Percentiles rank a stretch among this genome's conserved stretches.
phyloP scores from a whole-genome alignment of 2,888 invertebrate species.

The Onthophagus sagittarius region DNA sequence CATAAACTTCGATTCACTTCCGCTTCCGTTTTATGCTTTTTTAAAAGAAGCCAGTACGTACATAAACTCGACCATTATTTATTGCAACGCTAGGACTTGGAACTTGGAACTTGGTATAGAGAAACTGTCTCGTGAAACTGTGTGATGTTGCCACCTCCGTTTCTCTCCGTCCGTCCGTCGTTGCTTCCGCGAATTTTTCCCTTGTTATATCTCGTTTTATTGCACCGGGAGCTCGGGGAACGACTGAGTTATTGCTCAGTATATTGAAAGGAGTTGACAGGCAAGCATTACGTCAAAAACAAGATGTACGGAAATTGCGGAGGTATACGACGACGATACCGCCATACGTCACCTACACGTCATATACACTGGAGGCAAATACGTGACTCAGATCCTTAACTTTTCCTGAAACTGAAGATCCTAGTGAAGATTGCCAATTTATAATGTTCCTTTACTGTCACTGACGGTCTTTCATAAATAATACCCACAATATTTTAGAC shows the following conservation, averaged over 20 bases:
- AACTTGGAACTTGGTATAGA: background rate
- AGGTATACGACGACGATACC: background rate
- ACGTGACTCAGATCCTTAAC: background rate
- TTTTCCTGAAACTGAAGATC: background rate
- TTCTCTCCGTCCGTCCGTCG: background rate
- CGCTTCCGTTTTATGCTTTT: slow-evolving; percentile 3
- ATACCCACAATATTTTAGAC: too few relatives aligned
- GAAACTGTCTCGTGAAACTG: background rate
- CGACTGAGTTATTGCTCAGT: background rate
- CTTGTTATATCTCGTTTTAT: background rate
- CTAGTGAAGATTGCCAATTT: background rate
- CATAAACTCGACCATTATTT: slow-evolving; percentile 4
- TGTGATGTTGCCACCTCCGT: background rate
- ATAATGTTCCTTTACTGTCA: background rate
- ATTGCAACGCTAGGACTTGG: slow-evolving; percentile 1
- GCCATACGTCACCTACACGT: background rate
- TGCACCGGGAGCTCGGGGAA: background rate
- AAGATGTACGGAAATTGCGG: background rate
- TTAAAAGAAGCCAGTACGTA: slow-evolving; percentile 2
- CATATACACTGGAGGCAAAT: background rate
- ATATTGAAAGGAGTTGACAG: background rate
- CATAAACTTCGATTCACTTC: slow-evolving; percentile 20
- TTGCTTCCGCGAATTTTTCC: background rate
- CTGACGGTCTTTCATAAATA: too few relatives aligned
- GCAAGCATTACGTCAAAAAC: background rate